Evolutionary conservation across 2,888 invertebrate genomes (phyloP).

Genomic region (Mesorhabditis sp.): DNA sequence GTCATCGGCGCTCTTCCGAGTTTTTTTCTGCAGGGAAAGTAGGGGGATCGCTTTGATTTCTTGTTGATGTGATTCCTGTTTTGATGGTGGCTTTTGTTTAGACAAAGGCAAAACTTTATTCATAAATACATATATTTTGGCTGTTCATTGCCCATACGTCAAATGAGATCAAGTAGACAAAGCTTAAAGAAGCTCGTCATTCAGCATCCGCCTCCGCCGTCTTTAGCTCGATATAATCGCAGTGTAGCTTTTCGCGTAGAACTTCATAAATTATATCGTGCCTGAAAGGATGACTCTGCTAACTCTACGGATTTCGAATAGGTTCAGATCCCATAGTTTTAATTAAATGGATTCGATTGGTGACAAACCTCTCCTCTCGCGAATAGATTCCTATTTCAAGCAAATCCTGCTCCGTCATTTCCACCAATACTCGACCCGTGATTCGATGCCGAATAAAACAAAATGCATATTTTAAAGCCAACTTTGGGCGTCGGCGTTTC

Average conservation of each 20-base stretch:
- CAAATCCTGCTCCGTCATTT: conserved; percentile 38
- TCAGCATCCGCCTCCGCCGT: background rate
- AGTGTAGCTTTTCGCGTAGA: conserved; percentile 39
- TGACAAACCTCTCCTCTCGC: conserved; percentile 32
- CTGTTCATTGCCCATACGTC: too few relatives aligned
- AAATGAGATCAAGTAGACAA: background rate
- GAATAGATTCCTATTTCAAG: conserved; percentile 35
- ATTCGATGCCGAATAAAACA: conserved; percentile 40
- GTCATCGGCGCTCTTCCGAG: too few relatives aligned
- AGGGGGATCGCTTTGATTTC: too few relatives aligned
- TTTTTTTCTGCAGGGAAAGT: too few relatives aligned
- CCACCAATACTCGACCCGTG: conserved; percentile 42
- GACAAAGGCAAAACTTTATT: too few relatives aligned
- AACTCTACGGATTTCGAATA: background rate
- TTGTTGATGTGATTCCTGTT: too few relatives aligned
- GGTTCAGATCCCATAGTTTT: background rate
- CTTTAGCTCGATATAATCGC: conserved; percentile 37
- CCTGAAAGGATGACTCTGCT: conserved; percentile 19
- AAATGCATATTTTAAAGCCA: conserved; percentile 43
- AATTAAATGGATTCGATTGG: too few relatives aligned
- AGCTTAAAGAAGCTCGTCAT: background rate
- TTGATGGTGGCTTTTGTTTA: too few relatives aligned
- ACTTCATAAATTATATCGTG: conserved; percentile 43
- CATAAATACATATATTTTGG: too few relatives aligned
- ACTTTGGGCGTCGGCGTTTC: conserved; percentile 31